Evolutionary conservation across 2,797 vertebrate species (phyloP), one percentile per base, ranked within the genome.

Genomic region (Hypotaenidia okinawae): DNA sequence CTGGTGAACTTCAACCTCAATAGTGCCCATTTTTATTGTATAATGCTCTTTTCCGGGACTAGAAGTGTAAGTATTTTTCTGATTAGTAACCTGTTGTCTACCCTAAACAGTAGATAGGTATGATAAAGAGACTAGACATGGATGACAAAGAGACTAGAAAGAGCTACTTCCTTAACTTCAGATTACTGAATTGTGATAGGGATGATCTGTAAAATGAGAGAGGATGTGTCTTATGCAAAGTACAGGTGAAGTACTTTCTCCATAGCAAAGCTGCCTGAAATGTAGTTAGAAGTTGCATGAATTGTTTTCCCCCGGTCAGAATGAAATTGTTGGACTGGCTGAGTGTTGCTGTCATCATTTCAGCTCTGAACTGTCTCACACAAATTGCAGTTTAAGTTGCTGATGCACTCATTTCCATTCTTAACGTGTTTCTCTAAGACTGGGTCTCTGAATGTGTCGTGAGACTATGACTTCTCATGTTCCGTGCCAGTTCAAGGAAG

Each of bases 281-380:
- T 14, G 7, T 22, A 74, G 27, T 9, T 64, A 22, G 41, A 74
- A 58, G 33, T 80, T 54, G 27, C 21, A 16, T 33, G n/a, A 54
- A 0, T 30, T 64, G 23, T n/a, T 89, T 55, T 90, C 12, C 5
- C 13, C 35, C 0, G 1, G 22, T 24, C 41, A 61, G n/a, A 16
- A 37, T 58, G 32, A 70, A 91, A 59, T 69, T 33, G 4, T 75
- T 0, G 2, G 58, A 27, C 17, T 22, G 51, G 10, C 1, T 0
- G 4, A 66, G 67, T 5, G 3, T 25, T 69, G 18, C 52, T 2
- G 0, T 16, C 25, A 27, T 45, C 7, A 0, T 89, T 80, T 84
- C 43, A 21, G 35, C 77, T 90, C 62, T 67, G 47, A 68, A 33
- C 30, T 59, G 23, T n/a, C 47, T 84, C 43, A 10, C 1, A 0